phyloP scores from a whole-genome alignment of 2,113 vertebrate species.

The Hiodon tergisus region DNA sequence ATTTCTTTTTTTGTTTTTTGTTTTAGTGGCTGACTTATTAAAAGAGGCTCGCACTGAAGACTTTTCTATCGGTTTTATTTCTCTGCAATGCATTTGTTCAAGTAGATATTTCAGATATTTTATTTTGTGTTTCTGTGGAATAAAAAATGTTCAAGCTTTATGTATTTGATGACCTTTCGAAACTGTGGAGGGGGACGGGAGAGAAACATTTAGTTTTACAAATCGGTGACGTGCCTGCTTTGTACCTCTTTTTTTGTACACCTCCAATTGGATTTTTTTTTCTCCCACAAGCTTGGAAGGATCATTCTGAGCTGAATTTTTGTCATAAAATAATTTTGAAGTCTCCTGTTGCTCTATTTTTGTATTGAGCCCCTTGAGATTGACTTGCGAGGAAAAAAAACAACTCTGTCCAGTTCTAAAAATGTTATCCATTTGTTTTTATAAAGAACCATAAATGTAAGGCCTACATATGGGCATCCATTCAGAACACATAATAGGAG shows the following conservation, averaged over 20 bases:
- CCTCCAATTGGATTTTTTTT: conserved; percentile 44
- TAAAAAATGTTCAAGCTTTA: conserved; percentile 56
- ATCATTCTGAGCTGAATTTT: conserved; percentile 53
- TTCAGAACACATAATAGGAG: conserved; percentile 7
- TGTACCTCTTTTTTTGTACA: conserved; percentile 56
- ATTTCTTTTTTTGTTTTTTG: conserved; percentile 20
- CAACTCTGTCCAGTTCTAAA: no score
- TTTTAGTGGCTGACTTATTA: conserved; percentile 30
- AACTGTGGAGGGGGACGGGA: conserved; percentile 33
- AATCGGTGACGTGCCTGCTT: conserved; percentile 48
- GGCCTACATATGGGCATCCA: conserved; percentile 1
- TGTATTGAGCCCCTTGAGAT: not conserved
- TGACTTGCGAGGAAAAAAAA: not conserved
- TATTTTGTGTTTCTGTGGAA: conserved; percentile 50
- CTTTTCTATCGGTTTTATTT: conserved; percentile 38
- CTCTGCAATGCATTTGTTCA: conserved; percentile 24
- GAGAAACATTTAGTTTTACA: conserved; percentile 46
- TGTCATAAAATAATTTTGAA: conserved; percentile 66
- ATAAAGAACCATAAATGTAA: not conserved
- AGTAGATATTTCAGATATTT: conserved; percentile 29
- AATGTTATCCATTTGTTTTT: conserved; percentile 2
- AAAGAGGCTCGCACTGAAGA: conserved; percentile 20
- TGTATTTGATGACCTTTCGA: conserved; percentile 43
- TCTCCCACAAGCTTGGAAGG: conserved; percentile 57
- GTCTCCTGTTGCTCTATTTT: conserved; percentile 31